These are phyloP conservation scores for Heliconius congener DNA, from an alignment of 1,140 invertebrate genomes.

Conservation along the genomic window DNA sequence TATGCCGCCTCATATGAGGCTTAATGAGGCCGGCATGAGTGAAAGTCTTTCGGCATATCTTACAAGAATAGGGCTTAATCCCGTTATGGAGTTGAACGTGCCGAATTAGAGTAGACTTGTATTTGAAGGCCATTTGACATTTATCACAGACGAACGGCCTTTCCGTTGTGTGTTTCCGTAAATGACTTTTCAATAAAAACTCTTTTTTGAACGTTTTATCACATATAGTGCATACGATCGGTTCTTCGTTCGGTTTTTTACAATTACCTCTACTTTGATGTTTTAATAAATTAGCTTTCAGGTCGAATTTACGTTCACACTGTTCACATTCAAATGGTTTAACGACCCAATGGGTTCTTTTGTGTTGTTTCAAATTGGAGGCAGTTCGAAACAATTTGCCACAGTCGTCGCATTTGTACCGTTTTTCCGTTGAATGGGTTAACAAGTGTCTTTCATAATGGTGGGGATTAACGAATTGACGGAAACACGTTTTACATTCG, in stretches of 20 bases:
- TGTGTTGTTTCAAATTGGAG: constrained; percentile 55
- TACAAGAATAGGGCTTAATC: constrained; percentile 83
- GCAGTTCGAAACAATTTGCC: constrained; percentile 50
- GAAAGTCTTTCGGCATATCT: constrained; percentile 87
- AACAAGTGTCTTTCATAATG: constrained; percentile 47
- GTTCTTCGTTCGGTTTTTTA: constrained; percentile 37
- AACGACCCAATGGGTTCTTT: constrained; percentile 40
- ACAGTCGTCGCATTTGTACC: constrained; percentile 47
- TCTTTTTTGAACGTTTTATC: constrained; percentile 56
- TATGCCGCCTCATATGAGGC: constrained; percentile 91
- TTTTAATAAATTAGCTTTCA: constrained; percentile 47
- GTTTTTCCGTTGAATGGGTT: constrained; percentile 35
- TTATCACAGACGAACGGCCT: constrained; percentile 53
- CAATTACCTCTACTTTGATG: constrained; percentile 46
- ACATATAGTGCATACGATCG: constrained; percentile 50
- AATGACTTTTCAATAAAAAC: constrained; percentile 56
- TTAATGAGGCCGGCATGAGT: constrained; percentile 88
- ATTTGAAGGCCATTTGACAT: constrained; percentile 58
- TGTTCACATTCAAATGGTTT: constrained; percentile 51
- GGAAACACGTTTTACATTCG: constrained; percentile 46
- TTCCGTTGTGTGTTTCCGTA: constrained; percentile 51
- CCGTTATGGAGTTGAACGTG: constrained; percentile 58
- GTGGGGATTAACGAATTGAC: constrained; percentile 39
- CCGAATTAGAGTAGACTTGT: constrained; percentile 57
- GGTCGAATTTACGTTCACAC: constrained; percentile 48